Evolutionary conservation across 2,113 vertebrate genomes (phyloP), one percentile per base, ranked within the genome.

Genomic region (Syngnathus floridae): DNA sequence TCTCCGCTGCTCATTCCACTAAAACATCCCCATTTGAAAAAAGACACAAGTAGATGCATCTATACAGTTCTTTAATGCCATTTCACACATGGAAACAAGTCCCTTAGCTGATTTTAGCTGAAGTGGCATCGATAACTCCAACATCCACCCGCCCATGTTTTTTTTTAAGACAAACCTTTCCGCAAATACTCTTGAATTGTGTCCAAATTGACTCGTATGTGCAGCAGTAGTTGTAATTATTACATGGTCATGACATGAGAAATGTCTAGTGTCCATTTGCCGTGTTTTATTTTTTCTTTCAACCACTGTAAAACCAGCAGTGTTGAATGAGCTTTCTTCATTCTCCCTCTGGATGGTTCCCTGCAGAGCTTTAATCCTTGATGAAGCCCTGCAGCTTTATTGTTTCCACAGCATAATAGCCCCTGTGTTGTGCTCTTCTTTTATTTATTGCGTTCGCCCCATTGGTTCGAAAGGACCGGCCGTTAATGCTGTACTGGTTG

Each of bases 381-480:
- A 80, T 79, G 72, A 85, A 75, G 64, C 48, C 3, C 6, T 40
- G 61, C 78, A 69, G n/a, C 49, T 0, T 71, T 70, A 68, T 71
- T 76, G 58, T 62, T 51, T 70, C 72, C 37, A 43, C 59, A 46
- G 66, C 56, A 26, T 72, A 67, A 79, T 72, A 60, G 65, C 66
- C 58, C 38, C 69, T 69, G 49, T 80, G 64, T 75, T 78, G 70
- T 77, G 64, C 62, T 69, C 64, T 45, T 48, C 16, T 61, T 26
- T 61, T 41, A 45, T 43, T 61, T 61, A 43, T 61, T 22, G 40
- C 21, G 11, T 43, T 16, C 10, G 6, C 59, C 13, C 40, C 21
- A 56, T 56, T 56, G 54, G 54, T 56, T 56, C 54, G 35, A 35
- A 56, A 41, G 5, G 7, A 17, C 59, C 26, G 26, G 2, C 26